phyloP scores from a whole-genome alignment of 2,888 invertebrate species.

The Cistogaster globosa region DNA sequence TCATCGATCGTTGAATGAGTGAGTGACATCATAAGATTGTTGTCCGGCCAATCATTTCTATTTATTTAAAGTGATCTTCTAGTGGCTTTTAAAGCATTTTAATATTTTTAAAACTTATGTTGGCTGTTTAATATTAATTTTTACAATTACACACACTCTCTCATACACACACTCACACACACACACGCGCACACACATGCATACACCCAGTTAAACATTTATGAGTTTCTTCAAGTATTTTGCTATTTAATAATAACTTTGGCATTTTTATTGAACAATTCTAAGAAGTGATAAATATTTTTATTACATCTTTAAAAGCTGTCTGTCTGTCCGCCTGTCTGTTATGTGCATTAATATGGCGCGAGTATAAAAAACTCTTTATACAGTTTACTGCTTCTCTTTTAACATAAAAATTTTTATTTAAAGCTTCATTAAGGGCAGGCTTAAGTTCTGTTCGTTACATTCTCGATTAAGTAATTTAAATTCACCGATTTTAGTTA shows the following conservation, averaged over 20 bases:
- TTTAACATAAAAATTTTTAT: too few relatives aligned
- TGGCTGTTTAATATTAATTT: constrained; percentile 18
- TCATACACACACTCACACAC: neutral
- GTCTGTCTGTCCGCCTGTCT: neutral
- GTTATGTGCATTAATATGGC: neutral
- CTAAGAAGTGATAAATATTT: constrained; percentile 62
- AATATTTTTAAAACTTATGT: constrained; percentile 16
- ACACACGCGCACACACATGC: neutral
- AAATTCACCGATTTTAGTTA: too few relatives aligned
- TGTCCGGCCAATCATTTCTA: constrained; percentile 33
- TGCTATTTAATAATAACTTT: constrained; percentile 48
- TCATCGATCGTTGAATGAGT: neutral
- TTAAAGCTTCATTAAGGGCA: too few relatives aligned
- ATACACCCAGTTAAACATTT: neutral
- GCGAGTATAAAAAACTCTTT: neutral
- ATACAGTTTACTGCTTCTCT: too few relatives aligned
- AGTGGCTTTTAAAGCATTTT: constrained; percentile 18
- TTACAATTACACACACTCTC: neutral
- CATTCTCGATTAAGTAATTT: too few relatives aligned
- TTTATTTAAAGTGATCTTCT: constrained; percentile 18
- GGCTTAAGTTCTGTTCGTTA: too few relatives aligned
- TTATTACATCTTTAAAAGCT: constrained; percentile 33
- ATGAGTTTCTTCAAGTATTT: neutral
- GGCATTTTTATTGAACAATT: constrained; percentile 62
- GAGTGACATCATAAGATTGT: constrained; percentile 31